These are phyloP conservation scores for Crotalus viridis DNA, from an alignment of 2,113 vertebrate species.

Conservation along the genomic window DNA sequence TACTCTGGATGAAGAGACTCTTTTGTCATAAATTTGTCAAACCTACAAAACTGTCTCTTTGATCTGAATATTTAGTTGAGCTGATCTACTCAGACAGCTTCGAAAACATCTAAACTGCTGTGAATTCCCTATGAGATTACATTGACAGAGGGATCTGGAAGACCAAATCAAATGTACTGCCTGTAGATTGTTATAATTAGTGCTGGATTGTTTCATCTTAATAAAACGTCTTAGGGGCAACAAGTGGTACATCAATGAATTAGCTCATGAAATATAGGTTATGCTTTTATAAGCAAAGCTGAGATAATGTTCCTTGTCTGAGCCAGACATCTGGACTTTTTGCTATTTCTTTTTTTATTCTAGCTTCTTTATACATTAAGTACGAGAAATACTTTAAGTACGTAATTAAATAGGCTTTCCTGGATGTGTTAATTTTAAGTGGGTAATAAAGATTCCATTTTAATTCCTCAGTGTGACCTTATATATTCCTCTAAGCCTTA, in stretches of 20 bases:
- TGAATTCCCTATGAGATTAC: slow-evolving; percentile 4
- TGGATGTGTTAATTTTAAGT: slow-evolving; percentile 3
- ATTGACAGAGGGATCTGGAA: slow-evolving; percentile 4
- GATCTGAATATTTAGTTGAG: slow-evolving; percentile 10
- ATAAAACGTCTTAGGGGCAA: slow-evolving; percentile 11
- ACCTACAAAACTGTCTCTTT: background rate
- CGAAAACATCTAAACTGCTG: background rate
- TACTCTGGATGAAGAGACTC: too few species aligned
- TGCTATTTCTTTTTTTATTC: background rate
- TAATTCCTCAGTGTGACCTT: slow-evolving; percentile 11
- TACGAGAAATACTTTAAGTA: background rate
- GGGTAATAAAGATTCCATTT: background rate
- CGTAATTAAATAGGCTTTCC: background rate
- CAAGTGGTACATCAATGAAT: background rate
- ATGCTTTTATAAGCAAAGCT: background rate
- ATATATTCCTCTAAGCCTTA: background rate
- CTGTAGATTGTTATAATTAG: rapidly evolving
- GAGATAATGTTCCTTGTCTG: background rate
- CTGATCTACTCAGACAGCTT: background rate
- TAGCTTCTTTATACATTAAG: background rate
- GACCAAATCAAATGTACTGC: background rate
- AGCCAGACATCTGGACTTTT: background rate
- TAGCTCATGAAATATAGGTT: slow-evolving; percentile 1
- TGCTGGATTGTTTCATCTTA: slow-evolving; percentile 20
- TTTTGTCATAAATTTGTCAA: background rate